Percentiles rank a stretch among this genome's conserved stretches.
These are phyloP conservation scores for Drosophila triauraria DNA, from an alignment of 1,140 invertebrate species.

Conservation along the genomic window DNA sequence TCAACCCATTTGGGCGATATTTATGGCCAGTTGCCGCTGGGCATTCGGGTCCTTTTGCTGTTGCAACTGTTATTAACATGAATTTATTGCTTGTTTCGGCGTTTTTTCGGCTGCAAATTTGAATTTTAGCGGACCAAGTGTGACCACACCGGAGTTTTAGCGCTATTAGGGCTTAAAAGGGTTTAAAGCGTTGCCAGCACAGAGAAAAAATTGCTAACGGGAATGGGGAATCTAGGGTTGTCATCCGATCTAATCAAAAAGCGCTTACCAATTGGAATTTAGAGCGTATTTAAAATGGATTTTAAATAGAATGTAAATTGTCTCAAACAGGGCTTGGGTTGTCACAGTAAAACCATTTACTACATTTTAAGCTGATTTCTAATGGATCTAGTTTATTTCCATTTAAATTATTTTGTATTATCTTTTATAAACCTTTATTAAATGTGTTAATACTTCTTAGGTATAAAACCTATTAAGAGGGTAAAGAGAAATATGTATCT, in stretches of 20 bases:
- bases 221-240: neutral
- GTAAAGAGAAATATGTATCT: neutral
- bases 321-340: no score
- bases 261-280: no score
- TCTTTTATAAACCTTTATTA: no score
- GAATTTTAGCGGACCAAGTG: conserved; percentile 41
- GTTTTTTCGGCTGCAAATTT: conserved; percentile 50
- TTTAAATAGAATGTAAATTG: no score
- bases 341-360: no score
- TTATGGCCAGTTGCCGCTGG: conserved; percentile 70
- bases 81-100: conserved; percentile 66
- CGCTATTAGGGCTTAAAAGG: conserved; percentile 24
- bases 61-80: conserved; percentile 77
- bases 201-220: neutral
- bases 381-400: no score
- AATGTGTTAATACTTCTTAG: neutral
- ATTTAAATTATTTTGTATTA: no score
- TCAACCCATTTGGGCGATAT: conserved; percentile 76
- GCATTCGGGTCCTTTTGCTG: conserved; percentile 20
- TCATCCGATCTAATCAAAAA: neutral
- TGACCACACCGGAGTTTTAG: conserved; percentile 23
- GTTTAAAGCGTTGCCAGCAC: neutral
- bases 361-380: no score
- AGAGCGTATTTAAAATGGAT: no score
- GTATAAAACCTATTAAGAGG: neutral